phyloP scores from a whole-genome alignment of 2,113 vertebrate genomes.

The Tapirus terrestris region DNA sequence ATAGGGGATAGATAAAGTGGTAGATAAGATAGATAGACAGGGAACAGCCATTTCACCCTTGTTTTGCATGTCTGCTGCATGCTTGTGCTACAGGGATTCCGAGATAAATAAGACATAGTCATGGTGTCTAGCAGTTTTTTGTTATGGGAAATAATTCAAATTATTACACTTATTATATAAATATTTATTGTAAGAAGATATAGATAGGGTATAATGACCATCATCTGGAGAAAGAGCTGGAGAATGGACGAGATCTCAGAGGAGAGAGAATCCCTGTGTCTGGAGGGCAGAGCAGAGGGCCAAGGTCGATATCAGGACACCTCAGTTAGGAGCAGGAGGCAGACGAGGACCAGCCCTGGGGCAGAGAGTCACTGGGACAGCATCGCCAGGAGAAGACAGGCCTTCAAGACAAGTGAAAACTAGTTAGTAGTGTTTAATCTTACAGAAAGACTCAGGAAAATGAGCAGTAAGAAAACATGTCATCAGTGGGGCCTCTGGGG shows the following conservation, averaged over 20 bases:
- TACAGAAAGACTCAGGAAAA: background rate
- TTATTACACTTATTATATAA: background rate
- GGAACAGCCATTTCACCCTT: background rate
- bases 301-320: background rate
- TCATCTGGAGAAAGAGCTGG: background rate
- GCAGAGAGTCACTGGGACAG: background rate
- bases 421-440: background rate
- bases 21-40: background rate
- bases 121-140: background rate
- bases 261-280: background rate
- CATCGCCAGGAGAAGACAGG: background rate
- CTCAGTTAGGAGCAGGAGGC: background rate
- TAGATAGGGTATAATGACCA: too few relatives aligned
- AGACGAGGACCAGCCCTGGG: background rate
- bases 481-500: too few relatives aligned
- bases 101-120: background rate
- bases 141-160: background rate
- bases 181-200: background rate
- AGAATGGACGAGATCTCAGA: background rate
- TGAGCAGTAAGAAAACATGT: too few relatives aligned
- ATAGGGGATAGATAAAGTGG: background rate
- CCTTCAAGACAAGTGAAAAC: background rate
- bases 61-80: background rate
- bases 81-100: background rate
- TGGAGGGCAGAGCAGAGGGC: too few relatives aligned